Evolutionary conservation across 2,797 vertebrate genomes (phyloP), one percentile per base, ranked within the genome.

Genomic region (Echiichthys vipera): DNA sequence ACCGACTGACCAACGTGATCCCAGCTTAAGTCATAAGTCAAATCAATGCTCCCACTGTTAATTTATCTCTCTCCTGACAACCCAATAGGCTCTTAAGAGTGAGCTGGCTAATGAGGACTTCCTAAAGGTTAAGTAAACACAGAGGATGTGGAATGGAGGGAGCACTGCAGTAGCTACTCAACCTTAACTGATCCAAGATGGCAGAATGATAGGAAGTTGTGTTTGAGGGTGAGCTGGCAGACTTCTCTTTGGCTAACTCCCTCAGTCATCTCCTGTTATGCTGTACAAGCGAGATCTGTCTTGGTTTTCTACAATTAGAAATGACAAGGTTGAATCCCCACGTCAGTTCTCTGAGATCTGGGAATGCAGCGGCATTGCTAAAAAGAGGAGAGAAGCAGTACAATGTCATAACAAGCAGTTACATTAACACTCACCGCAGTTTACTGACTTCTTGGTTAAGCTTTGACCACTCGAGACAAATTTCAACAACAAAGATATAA

Each of bases 111-210:
- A 94, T 95, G 90, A 94, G 93, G 90, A 93, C 92, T 92, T 92
- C 85, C 89, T 93, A 94, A 94, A 94, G 94, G 93, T 94, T 93
- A 94, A 91, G 89, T 89, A 92, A 94, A 94, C 93, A 94, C 69
- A 83, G 85, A 81, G 67, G 78, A 68, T 75, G 81, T 85, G 58
- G 40, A 66, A 42, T 56, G 78, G 56, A 29, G 40, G 39, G 63
- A 71, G 24, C 61, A 32, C 63, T 45, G 24, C 63, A 30, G 63
- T 36, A 50, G 62, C 77, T 54, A 24, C 53, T 71, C 34, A 22
- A 11, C 5, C 54, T n/a, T 6, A 39, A 46, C 27, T 53, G 51
- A 18, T 84, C 25, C 61, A 73, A 76, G 71, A 77, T 78, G 76
- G 61, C 36, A 25, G 51, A 54, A n/a, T 22, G 55, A 74, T 46